Evolutionary conservation across 2,888 invertebrate species (phyloP).

Genomic region (Deilephila elpenor): DNA sequence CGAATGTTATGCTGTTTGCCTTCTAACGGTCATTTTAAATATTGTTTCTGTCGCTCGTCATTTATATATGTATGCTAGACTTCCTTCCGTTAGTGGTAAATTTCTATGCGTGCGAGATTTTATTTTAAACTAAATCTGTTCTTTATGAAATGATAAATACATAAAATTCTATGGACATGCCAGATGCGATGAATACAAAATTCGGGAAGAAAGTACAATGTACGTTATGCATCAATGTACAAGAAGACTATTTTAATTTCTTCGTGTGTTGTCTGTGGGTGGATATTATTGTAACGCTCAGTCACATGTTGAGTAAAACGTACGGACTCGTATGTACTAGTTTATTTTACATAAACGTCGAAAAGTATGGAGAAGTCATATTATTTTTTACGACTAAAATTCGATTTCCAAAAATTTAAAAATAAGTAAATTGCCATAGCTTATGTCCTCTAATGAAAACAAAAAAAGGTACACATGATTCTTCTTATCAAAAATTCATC

Average conservation of each 20-base stretch:
- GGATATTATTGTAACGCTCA: conserved; percentile 2
- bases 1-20: background rate
- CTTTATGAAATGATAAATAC: conserved; percentile 1
- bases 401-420: too few species aligned
- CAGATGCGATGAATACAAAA: conserved; percentile 7
- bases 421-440: too few species aligned
- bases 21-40: conserved; percentile 11
- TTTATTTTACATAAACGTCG: background rate
- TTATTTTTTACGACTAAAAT: too few species aligned
- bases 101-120: too few species aligned
- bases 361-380: background rate
- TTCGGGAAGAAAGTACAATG: background rate
- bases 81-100: background rate
- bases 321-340: background rate
- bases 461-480: background rate
- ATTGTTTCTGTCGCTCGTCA: background rate
- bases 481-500: background rate
- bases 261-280: background rate
- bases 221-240: conserved; percentile 1
- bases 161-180: background rate
- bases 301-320: too few species aligned
- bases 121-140: background rate
- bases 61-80: background rate
- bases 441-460: background rate
- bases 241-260: background rate